Base-by-base conservation (phyloP, 2,888 invertebrate genomes). In the Scaptomyza polygonia region DNA sequence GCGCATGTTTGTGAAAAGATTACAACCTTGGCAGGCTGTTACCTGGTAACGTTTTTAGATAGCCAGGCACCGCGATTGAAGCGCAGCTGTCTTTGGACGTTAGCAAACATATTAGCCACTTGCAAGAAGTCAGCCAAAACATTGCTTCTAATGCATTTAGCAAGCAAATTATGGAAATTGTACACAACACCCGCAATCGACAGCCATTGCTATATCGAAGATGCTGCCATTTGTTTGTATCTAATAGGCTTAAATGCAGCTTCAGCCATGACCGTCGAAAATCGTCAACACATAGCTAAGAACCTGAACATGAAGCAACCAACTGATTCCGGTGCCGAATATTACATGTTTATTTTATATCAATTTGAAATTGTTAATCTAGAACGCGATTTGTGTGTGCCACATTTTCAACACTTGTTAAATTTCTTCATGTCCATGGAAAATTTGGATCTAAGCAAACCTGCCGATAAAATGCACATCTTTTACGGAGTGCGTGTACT, bases 1-100 rank as follows among this genome's bases (percentile, higher is more conserved):
- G 67, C 72, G 1, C 79, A 87, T 5, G 79, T 89, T 5, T 90
- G 91, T 57, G 90, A 91, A 8, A 92, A 91, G 72, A 87, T 92
- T 1, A 79, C 89, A 1, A 56, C 67, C 0, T 32, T 84, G 49
- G 90, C 89, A 0, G 92, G 92, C 0, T 88, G 89, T 52, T 91
- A 92, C 57, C 63, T 92, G 27, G 79, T 91, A 0, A 91, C 90
- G 0, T 89, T 88, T 54, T 69, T 91, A 4, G 85, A 88, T 25
- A 85, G 82, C 6, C 72, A 73, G 3, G 89, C 89, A 40, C 67
- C 78, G 18, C 74, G 85, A 8, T 55, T 92, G 0, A 88, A 86
- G 52, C 89, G 83, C 14, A 83, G 86, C 2, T 88, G 88, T 47
- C 75, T 92, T 0, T 92, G 92, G 92, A 89, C 88, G 2, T 32